phyloP scores from a whole-genome alignment of 2,113 vertebrate genomes.

The Salvelinus sp. region DNA sequence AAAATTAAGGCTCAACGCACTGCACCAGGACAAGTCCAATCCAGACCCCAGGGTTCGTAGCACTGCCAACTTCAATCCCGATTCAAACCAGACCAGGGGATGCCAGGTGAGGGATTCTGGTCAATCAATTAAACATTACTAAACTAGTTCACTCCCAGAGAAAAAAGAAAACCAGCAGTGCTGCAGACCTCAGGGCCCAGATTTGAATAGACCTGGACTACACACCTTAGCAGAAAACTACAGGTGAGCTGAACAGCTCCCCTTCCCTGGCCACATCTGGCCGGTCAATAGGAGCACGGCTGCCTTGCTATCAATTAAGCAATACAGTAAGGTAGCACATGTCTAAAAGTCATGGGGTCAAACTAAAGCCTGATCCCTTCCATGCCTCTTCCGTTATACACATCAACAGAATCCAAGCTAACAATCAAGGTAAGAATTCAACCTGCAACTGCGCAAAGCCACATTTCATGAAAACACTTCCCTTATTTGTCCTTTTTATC shows the following conservation, averaged over 20 bases:
- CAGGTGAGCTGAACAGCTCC: neutral
- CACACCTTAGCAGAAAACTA: neutral
- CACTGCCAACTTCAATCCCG: too few relatives aligned
- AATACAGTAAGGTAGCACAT: constrained; percentile 6
- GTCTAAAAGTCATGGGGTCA: constrained; percentile 14
- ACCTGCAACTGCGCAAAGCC: constrained; percentile 22
- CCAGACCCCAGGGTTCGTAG: neutral
- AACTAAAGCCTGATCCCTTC: neutral
- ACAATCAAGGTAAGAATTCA: neutral
- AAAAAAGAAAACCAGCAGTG: neutral
- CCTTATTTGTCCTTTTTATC: neutral
- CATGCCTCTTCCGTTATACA: neutral
- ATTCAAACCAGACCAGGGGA: too few relatives aligned
- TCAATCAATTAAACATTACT: too few relatives aligned
- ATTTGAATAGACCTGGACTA: neutral
- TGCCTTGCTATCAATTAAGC: neutral
- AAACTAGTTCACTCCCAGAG: neutral
- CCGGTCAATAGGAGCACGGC: neutral
- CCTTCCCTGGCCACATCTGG: neutral
- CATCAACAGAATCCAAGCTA: constrained; percentile 35
- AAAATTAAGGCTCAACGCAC: constrained; percentile 60
- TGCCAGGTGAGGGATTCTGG: too few relatives aligned
- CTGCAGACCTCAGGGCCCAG: neutral
- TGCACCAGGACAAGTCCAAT: constrained; percentile 47
- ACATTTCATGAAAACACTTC: constrained; percentile 59